Percentiles rank a stretch among this genome's conserved stretches.
phyloP scores from a whole-genome alignment of 92 coral and sea anemone species.

The Umimayanthus kanabou region DNA sequence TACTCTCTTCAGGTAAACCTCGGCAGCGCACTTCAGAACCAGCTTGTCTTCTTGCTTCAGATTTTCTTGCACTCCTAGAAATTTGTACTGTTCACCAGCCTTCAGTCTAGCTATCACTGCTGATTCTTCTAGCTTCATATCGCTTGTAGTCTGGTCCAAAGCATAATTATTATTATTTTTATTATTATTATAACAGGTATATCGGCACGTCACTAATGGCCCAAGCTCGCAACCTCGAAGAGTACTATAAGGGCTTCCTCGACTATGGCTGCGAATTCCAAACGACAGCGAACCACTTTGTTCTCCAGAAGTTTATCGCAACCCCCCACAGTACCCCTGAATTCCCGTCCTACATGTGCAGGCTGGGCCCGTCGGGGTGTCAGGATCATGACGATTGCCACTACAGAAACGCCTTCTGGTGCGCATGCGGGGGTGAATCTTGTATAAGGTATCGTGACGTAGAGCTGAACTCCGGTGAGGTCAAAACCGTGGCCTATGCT shows the following conservation, averaged over 20 bases:
- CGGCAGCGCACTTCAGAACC: no score
- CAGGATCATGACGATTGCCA: constrained; percentile 52
- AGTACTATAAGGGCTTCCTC: constrained; percentile 59
- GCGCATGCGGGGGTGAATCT: constrained; percentile 28
- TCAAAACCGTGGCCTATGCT: neutral
- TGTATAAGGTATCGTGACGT: neutral
- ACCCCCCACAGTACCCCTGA: constrained; percentile 34
- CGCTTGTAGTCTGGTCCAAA: no score
- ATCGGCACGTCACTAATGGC: constrained; percentile 40
- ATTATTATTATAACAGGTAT: no score
- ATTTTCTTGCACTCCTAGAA: no score
- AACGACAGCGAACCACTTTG: constrained; percentile 3
- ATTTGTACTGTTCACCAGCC: no score
- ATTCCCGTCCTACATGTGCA: constrained; percentile 46
- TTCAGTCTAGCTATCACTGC: no score
- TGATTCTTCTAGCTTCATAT: no score
- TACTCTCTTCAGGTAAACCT: no score
- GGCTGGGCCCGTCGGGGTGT: constrained; percentile 46
- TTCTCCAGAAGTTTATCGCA: constrained; percentile 36
- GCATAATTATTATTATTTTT: no score
- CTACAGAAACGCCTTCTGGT: constrained; percentile 21
- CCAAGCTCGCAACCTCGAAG: constrained; percentile 51
- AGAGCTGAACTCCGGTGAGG: neutral
- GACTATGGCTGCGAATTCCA: constrained; percentile 43
- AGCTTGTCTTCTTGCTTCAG: no score